These are phyloP conservation scores for Electrona antarctica DNA, from an alignment of 2,113 vertebrate species.

Conservation along the genomic window DNA sequence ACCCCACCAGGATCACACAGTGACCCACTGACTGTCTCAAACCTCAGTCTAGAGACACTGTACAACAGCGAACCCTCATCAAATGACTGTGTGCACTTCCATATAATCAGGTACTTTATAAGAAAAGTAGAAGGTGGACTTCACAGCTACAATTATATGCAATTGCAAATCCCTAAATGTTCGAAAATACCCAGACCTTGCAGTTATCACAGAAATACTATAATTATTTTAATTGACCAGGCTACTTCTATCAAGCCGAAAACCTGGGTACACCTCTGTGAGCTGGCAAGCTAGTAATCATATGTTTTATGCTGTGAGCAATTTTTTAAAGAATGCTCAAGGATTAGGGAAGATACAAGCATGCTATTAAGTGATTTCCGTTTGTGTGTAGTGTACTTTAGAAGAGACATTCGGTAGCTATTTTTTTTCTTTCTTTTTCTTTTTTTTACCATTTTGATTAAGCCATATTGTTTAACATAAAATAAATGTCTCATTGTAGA, in stretches of 20 bases:
- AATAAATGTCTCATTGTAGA: background rate
- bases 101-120: conserved; percentile 64
- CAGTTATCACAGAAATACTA: conserved; percentile 73
- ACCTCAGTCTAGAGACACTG: conserved; percentile 47
- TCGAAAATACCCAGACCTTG: conserved; percentile 63
- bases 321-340: conserved; percentile 66
- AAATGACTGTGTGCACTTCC: conserved; percentile 61
- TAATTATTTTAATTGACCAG: conserved; percentile 75
- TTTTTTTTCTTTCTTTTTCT: conserved; percentile 19
- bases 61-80: conserved; percentile 54
- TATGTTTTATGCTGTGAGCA: conserved; percentile 59
- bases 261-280: conserved; percentile 62
- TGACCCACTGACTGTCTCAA: conserved; percentile 21
- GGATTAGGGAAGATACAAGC: conserved; percentile 74
- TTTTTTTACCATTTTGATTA: conserved; percentile 21
- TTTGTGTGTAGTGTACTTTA: conserved; percentile 54
- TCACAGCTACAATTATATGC: conserved; percentile 67
- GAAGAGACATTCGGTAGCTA: conserved; percentile 39
- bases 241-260: conserved; percentile 63
- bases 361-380: conserved; percentile 76
- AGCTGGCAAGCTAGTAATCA: conserved; percentile 65
- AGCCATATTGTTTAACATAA: conserved; percentile 9
- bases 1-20: no score
- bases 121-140: conserved; percentile 64
- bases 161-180: conserved; percentile 73